Evolutionary conservation across 1,140 invertebrate species (phyloP), one percentile per base, ranked within the genome.

Genomic region (Lepeophtheirus salmonis): DNA sequence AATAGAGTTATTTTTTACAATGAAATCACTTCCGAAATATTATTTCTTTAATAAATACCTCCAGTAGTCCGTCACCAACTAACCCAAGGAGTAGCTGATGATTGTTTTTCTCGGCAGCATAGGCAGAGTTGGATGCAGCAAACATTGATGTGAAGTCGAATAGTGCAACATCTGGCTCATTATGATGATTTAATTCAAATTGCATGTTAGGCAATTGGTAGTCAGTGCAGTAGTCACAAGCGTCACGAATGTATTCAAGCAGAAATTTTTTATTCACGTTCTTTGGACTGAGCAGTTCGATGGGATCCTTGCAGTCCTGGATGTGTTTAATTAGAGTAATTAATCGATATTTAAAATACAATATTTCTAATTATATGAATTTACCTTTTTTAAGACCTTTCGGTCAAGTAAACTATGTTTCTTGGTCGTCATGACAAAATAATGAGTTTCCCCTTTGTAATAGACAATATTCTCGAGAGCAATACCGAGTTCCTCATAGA

Each of bases 111-210:
- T 92, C 82, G 0, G 88, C 66, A 14, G 90, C 79, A 57, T 84
- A 75, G 64, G 82, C 85, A 18, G 91, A 86, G 75, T 96, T 94
- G 71, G 30, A 18, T 12, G 57, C 89, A 2, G 89, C 87, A 73
- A 91, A 97, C 86, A 98, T 92, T 0, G 90, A 92, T 0, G 95
- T 98, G 70, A 99, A 98, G 72, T 99, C 95, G 73, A 99, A 99
- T 80, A 98, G 90, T 16, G 92, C 90, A 0, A 97, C 88, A 73
- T 98, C 95, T 1, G 90, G 85, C 70, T 96, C 86, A 1, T 90
- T 89, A 69, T 94, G 94, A 72, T 97, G 91, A 75, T 98, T 98
- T 0, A 95, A 83, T 1, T 94, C 92, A 74, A 96, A 98, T 70
- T 97, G 89, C 60, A 89, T 74, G 24, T 66, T 63, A 25, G 86